Base-by-base conservation (phyloP, 1,140 invertebrate species). In the Listronotus bonariensis region DNA sequence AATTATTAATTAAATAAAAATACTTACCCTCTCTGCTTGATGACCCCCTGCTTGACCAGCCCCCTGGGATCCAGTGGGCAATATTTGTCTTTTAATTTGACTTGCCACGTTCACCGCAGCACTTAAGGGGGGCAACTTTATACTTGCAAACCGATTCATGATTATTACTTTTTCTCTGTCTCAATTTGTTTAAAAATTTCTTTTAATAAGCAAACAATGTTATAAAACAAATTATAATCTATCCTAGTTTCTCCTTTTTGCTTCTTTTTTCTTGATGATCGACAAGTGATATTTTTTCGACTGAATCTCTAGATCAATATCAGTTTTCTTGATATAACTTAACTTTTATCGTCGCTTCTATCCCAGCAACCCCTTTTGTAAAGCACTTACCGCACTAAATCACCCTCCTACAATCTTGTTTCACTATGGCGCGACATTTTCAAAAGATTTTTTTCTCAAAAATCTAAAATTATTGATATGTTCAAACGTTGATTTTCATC, bases 21-120 rank as follows among this genome's bases (percentile, higher is more conserved):
- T 15, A 54, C 63, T 53, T 66, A 59, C 80, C 70, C 76, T 65
- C 76, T 79, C 54, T 41, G 69, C 68, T 48, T 74, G 52, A 46
- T 66, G 73, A 55, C 11, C 76, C 73, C 9, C 59, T 57, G 76
- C 76, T 67, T 80, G 79, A 11, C 32, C 34, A 76, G 73, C 62
- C 78, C 74, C 32, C 73, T 74, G 32, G 45, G 60, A 31, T 72
- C 72, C 88, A 31, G 89, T 87, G 20, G 92, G 92, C 76, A 92
- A 85, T 72, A 88, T 84, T 68, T 90, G 87, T 60, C 89, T 86
- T 32, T 92, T 82, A 15, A 90, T 90, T 77, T 92, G 90, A 85
- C 89, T 87, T 2, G 89, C 88, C 52, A 92, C 89, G 74, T 90
- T 90, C 65, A 92, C 76, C 14, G 88, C 87, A 72, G 90, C 90